Conservation (phyloP, 30 jellyfish, hydroid and myxozoan species). For the Rhopilema esculentum region DNA sequence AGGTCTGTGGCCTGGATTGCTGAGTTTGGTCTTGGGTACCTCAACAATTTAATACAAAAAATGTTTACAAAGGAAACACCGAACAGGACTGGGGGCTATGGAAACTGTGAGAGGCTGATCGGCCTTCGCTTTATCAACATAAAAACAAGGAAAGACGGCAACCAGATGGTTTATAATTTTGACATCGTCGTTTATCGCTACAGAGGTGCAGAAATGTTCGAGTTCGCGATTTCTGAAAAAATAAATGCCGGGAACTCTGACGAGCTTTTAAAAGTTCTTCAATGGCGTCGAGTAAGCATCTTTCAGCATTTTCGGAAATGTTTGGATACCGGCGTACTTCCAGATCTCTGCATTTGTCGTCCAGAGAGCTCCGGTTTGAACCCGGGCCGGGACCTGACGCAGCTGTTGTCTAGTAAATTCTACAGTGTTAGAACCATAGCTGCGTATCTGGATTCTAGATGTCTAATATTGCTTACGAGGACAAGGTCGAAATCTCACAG, state of each 20-base stretch:
- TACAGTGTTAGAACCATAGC: slow-evolving; percentile 67
- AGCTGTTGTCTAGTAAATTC: slow-evolving; percentile 65
- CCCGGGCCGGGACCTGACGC: slow-evolving; percentile 88
- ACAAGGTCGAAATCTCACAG: slow-evolving; percentile 60
- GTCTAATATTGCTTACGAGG: slow-evolving; percentile 82
- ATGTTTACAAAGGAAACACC: slow-evolving; percentile 9
- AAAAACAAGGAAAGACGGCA: slow-evolving; percentile 46
- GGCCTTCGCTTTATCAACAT: slow-evolving; percentile 85
- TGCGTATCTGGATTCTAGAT: slow-evolving; percentile 81
- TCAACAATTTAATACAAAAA: slow-evolving; percentile 69
- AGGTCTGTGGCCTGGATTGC: slow-evolving; percentile 91
- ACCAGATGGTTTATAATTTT: slow-evolving; percentile 43
- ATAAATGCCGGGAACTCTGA: background rate
- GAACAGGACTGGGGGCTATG: slow-evolving; percentile 71
- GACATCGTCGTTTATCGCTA: slow-evolving; percentile 86
- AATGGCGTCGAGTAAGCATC: slow-evolving; percentile 98
- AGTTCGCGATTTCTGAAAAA: slow-evolving; percentile 74
- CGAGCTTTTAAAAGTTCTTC: slow-evolving; percentile 46
- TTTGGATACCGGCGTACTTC: slow-evolving; percentile 73
- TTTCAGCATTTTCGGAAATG: slow-evolving; percentile 94
- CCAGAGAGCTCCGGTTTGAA: slow-evolving; percentile 85
- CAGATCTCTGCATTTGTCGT: slow-evolving; percentile 92
- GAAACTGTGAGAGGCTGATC: slow-evolving; percentile 92
- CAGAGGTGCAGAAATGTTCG: slow-evolving; percentile 90
- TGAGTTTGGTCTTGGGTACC: slow-evolving; percentile 90